A percentile compares a stretch with the other conserved stretches of the same genome.
These are phyloP conservation scores for Pinctada fucata DNA, from an alignment of 2,888 invertebrate genomes.

Conservation along the genomic window DNA sequence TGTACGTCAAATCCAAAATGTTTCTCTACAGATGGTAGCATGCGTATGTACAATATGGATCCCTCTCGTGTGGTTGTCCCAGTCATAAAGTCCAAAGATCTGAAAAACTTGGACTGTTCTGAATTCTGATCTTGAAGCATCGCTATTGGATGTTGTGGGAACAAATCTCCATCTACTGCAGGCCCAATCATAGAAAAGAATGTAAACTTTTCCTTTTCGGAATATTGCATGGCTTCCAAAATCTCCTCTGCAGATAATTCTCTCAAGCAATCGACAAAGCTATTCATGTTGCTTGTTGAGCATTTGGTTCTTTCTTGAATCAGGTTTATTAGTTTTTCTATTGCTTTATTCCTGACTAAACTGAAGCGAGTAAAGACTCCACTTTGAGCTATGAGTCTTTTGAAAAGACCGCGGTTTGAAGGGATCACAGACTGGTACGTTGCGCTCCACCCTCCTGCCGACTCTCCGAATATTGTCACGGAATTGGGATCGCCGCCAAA, in stretches of 20 bases:
- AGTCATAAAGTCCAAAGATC: constrained; percentile 15
- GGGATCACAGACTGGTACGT: no score
- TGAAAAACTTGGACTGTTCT: constrained; percentile 7
- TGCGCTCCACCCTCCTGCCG: no score
- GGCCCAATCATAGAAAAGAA: neutral
- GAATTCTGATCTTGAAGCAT: neutral
- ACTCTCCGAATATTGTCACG: no score
- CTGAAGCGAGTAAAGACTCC: no score
- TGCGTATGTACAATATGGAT: neutral
- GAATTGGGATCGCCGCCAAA: no score
- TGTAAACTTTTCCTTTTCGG: neutral
- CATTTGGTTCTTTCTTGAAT: neutral
- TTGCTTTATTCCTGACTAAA: no score
- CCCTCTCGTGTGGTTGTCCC: constrained; percentile 17
- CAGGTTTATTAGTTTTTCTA: no score
- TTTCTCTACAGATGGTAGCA: neutral
- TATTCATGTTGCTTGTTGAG: neutral
- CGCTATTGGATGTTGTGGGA: constrained; percentile 4
- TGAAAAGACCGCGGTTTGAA: no score
- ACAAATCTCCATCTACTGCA: constrained; percentile 9
- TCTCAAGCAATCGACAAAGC: constrained; percentile 8
- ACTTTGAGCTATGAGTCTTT: no score
- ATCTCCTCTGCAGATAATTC: neutral
- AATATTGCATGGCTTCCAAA: neutral
- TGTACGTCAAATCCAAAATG: neutral